phyloP scores from a whole-genome alignment of 2,888 invertebrate genomes.

The Pherbina coryleti region DNA sequence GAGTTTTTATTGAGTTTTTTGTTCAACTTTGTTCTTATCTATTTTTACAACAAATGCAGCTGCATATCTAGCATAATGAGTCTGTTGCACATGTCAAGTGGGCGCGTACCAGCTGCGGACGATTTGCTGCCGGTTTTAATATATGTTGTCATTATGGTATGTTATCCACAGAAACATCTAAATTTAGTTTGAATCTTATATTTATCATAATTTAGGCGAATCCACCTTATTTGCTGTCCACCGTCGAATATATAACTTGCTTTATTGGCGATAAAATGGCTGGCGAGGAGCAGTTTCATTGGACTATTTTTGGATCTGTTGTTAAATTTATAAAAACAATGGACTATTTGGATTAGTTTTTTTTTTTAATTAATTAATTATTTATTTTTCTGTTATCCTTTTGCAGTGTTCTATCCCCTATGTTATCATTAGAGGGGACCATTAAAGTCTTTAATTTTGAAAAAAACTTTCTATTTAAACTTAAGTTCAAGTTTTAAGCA shows the following conservation, averaged over 20 bases:
- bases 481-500: no score
- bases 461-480: no score
- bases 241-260: constrained; percentile 95
- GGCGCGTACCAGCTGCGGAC: constrained; percentile 88
- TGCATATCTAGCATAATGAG: constrained; percentile 96
- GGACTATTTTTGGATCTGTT: constrained; percentile 97
- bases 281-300: constrained; percentile 97
- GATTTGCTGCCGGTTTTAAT: constrained; percentile 97
- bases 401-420: no score
- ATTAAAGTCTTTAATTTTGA: no score
- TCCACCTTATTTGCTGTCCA: constrained; percentile 93
- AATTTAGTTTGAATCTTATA: neutral
- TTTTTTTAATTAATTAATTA: neutral
- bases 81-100: constrained; percentile 87
- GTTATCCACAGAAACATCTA: neutral
- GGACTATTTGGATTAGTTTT: constrained; percentile 69
- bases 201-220: constrained; percentile 79
- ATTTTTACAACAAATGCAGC: constrained; percentile 63
- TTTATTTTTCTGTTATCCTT: neutral
- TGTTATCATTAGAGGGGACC: no score
- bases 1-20: constrained; percentile 31
- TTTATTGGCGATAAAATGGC: constrained; percentile 86
- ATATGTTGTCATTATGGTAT: constrained; percentile 93
- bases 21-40: neutral
- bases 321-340: constrained; percentile 98